Evolutionary conservation across 2,797 vertebrate species (phyloP), one percentile per base, ranked within the genome.

Genomic region (Poecilia velifera): DNA sequence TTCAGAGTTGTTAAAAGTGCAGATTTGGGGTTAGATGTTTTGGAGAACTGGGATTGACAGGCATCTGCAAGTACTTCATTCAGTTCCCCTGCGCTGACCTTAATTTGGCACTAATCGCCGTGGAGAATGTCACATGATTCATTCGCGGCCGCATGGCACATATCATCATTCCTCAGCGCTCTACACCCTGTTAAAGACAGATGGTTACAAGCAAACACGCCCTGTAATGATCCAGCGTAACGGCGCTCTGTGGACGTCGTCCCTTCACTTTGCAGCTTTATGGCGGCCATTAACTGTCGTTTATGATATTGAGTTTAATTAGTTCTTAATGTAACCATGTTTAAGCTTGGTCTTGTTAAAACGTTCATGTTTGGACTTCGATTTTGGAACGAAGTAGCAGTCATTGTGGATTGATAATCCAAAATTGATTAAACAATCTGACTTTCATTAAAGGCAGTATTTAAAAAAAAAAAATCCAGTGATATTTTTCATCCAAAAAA

Each of bases 41-140:
- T 73, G 80, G 89, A 53, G 70, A 71, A 43, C 12, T 10, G 8
- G 74, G 82, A 83, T 73, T 43, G 79, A 89, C 84, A 85, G 77
- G 78, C 91, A 86, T 91, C 92, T 86, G 82, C 85, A 85, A 93
- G 89, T 92, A 92, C 91, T 87, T 92, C 87, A 85, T 92, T 91
- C 70, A 80, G 55, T 78, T 88, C 85, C 25, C 80, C 77, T 34
- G 72, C 70, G 78, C 73, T 80, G 87, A 84, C 83, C 73, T 2
- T 90, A 90, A 90, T 92, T 91, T 91, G 88, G 87, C 78, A 77
- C 85, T 88, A 93, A 94, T 92, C 88, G 79, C 78, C 76, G 75
- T 91, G 86, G 88, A 91, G 90, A 93, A 92, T 89, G 90, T 88
- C 88, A 86, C 88, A 84, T 90, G 87, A 92, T 89, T 92, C 84